Conservation (phyloP, 2,113 vertebrate genomes). For the Hyperopisus bebe region DNA sequence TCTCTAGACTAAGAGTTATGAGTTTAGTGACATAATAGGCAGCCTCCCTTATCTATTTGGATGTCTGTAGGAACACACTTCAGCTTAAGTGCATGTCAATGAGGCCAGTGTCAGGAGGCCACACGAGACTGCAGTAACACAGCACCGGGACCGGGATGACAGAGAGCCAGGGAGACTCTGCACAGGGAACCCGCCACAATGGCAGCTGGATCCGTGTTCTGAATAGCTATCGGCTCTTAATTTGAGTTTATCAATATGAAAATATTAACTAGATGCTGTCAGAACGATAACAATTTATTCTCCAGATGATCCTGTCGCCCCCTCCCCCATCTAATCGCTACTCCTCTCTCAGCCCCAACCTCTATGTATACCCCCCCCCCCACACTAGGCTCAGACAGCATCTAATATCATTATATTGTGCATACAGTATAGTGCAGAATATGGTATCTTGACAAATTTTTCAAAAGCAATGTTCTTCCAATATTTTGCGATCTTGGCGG, state of each 20-base stretch:
- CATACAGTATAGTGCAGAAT: too few relatives aligned
- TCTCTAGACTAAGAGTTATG: neutral
- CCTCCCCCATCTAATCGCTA: neutral
- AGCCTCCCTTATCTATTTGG: neutral
- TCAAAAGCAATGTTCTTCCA: too few relatives aligned
- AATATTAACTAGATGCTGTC: neutral
- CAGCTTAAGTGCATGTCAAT: neutral
- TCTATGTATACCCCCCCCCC: neutral
- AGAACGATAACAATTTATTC: neutral
- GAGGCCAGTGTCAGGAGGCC: neutral
- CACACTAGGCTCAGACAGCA: too few relatives aligned
- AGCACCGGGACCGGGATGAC: neutral
- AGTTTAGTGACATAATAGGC: neutral
- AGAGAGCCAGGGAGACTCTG: neutral
- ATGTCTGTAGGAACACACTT: neutral
- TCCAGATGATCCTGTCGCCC: neutral
- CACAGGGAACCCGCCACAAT: neutral
- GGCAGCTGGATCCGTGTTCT: neutral
- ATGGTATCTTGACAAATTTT: too few relatives aligned
- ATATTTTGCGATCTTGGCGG: too few relatives aligned
- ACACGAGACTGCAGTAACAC: neutral
- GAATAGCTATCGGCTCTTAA: neutral
- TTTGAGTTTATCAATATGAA: neutral
- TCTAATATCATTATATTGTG: too few relatives aligned
- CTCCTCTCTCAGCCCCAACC: neutral